phyloP scores from a whole-genome alignment of 2,797 vertebrate species.

The Gouania willdenowi region DNA sequence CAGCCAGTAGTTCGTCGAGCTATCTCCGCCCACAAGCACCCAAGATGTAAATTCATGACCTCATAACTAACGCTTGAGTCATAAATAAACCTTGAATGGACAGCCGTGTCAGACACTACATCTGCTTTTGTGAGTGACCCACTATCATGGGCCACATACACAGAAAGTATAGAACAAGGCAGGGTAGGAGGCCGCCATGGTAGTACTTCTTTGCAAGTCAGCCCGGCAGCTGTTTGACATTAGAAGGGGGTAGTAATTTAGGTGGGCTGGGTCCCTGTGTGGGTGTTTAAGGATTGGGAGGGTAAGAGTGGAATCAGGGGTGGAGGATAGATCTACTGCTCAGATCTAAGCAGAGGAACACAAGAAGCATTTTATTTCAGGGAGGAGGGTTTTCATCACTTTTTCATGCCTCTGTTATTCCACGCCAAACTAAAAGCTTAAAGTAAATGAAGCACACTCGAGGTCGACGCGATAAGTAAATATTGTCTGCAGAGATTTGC shows the following conservation, averaged over 20 bases:
- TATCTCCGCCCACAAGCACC: constrained; percentile 29
- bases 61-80: constrained; percentile 5
- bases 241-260: constrained; percentile 53
- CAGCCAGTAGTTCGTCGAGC: constrained; percentile 18
- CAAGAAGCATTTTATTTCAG: constrained; percentile 37
- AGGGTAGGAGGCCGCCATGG: constrained; percentile 15
- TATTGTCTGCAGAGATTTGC: constrained; percentile 31
- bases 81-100: constrained; percentile 28
- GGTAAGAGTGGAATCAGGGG: constrained; percentile 32
- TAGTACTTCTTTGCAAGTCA: constrained; percentile 23
- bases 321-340: constrained; percentile 26
- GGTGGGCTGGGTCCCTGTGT: constrained; percentile 38
- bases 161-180: constrained; percentile 3
- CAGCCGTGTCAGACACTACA: not conserved
- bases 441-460: constrained; percentile 40
- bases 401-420: constrained; percentile 35
- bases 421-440: constrained; percentile 4
- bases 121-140: constrained; percentile 4
- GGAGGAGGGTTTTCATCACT: constrained; percentile 30
- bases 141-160: constrained; percentile 21
- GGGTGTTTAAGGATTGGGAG: constrained; percentile 14
- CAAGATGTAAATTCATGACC: constrained; percentile 27
- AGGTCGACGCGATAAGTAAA: constrained; percentile 45
- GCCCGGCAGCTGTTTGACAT: constrained; percentile 67
- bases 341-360: constrained; percentile 37